Evolutionary conservation across 2,113 vertebrate genomes (phyloP), one percentile per base, ranked within the genome.

Genomic region (Cephalophus harveyi): DNA sequence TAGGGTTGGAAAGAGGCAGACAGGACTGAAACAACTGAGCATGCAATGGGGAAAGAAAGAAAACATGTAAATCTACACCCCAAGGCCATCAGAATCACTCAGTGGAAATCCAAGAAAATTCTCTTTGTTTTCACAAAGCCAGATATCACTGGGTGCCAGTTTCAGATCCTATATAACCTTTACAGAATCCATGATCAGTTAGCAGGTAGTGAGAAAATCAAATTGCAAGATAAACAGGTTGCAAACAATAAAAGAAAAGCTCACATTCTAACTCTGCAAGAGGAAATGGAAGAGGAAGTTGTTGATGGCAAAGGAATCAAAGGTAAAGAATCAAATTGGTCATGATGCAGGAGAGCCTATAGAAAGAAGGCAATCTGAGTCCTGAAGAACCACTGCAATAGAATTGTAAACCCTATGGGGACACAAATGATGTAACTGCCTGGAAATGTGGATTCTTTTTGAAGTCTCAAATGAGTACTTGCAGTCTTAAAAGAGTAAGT

Each of bases 341-440:
- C 7, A 48, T 5, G 7, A 67, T 2, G 1, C 7, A 33, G 11
- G 7, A 15, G 30, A 43, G 6, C 12, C 7, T 40, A 17, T 17
- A 17, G 36, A 89, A 40, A 9, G 14, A n/a, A 89, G 16, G 28
- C 3, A 19, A 13, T 12, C 19, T 15, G 33, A 33, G 6, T 27
- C 28, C 40, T 30, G 40, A 52, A 67, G 25, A 27, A 33, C n/a
- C 48, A 33, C 3, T 43, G 52, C 1, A 3, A 3, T 5, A 0
- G 25, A 46, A 16, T 0, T 5, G 5, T n/a, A 19, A 83, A 36
- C 19, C 14, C 16, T 40, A 12, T 50, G 3, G 64, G 27, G 12
- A 9, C 33, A 84, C 7, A 6, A 43, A 85, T 7, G 4, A 40
- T 14, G 2, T 5, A 25, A 23, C 7, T 50, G 16, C 30, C 6